A percentile compares a stretch with the other conserved stretches of the same genome.
Evolutionary conservation across 2,797 vertebrate species (phyloP).

Genomic region (Serranus cabrilla): DNA sequence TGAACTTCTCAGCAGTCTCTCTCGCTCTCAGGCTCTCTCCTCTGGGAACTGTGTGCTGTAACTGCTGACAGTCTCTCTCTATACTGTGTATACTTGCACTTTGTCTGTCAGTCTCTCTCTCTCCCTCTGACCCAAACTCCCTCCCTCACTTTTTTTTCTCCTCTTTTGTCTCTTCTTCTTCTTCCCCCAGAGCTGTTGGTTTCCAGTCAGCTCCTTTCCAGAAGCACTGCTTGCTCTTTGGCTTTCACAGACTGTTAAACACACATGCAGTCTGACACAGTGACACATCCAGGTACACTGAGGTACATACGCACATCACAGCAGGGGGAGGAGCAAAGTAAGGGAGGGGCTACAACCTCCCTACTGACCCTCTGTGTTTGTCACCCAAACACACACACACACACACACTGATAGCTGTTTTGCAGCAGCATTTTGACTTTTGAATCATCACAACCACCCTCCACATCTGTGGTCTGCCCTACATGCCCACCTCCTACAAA

Average conservation of each 20-base stretch:
- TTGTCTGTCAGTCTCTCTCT: conserved; percentile 32
- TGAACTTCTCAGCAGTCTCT: conserved; percentile 56
- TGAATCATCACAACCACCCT: conserved; percentile 16
- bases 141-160: conserved; percentile 12
- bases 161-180: conserved; percentile 26
- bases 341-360: conserved; percentile 58
- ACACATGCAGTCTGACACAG: conserved; percentile 10
- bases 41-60: conserved; percentile 40
- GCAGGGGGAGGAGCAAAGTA: conserved; percentile 47
- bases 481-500: background rate
- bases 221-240: conserved; percentile 37
- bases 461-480: conserved; percentile 2
- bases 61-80: conserved; percentile 47
- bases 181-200: conserved; percentile 26
- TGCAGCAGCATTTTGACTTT: background rate
- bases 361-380: conserved; percentile 43
- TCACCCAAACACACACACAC: conserved; percentile 22
- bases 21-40: conserved; percentile 52
- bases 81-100: conserved; percentile 50
- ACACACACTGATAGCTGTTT: conserved; percentile 2
- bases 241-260: conserved; percentile 52
- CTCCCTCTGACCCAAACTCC: conserved; percentile 43
- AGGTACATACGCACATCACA: conserved; percentile 36
- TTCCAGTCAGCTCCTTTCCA: conserved; percentile 46
- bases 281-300: conserved; percentile 54